A percentile compares a stretch with the other conserved stretches of the same genome.
These are phyloP conservation scores for Drosophila formosana DNA, from an alignment of 2,888 invertebrate genomes.

Conservation along the genomic window DNA sequence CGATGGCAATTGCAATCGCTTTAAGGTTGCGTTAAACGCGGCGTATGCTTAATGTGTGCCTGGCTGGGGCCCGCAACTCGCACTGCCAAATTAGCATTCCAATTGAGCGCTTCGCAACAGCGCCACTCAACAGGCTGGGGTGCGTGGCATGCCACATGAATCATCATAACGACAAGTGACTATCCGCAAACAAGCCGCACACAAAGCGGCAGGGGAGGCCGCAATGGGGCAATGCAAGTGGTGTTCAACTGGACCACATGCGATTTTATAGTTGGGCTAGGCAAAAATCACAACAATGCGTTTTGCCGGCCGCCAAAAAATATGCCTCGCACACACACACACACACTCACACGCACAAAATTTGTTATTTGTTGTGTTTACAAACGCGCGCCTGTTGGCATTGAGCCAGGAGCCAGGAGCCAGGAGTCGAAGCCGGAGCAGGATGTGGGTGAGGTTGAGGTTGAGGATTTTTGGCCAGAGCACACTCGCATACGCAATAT, in stretches of 20 bases:
- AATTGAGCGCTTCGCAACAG: constrained; percentile 56
- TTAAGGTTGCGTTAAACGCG: constrained; percentile 31
- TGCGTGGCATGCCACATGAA: constrained; percentile 66
- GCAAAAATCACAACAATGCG: constrained; percentile 61
- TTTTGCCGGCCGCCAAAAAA: constrained; percentile 66
- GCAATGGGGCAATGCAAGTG: constrained; percentile 30
- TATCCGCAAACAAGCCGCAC: constrained; percentile 58
- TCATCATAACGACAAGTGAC: constrained; percentile 73
- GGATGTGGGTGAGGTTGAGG: constrained; percentile 13
- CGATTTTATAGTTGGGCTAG: constrained; percentile 70
- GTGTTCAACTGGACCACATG: constrained; percentile 39
- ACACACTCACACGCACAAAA: constrained; percentile 35
- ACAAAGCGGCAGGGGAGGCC: neutral
- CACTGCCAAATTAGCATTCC: constrained; percentile 61
- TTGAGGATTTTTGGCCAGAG: constrained; percentile 43
- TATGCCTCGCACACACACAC: constrained; percentile 51
- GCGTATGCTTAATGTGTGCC: constrained; percentile 42
- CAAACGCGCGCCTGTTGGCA: constrained; percentile 61
- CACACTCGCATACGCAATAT: constrained; percentile 51
- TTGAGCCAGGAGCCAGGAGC: constrained; percentile 30
- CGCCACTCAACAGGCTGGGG: constrained; percentile 54
- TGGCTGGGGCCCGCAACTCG: neutral
- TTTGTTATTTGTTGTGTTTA: constrained; percentile 77
- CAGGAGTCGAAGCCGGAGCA: neutral
- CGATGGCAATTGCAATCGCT: constrained; percentile 7